Percentiles rank a stretch among this genome's conserved stretches.
phyloP scores from a whole-genome alignment of 1,140 invertebrate genomes.

The Nasonia vitripennis region DNA sequence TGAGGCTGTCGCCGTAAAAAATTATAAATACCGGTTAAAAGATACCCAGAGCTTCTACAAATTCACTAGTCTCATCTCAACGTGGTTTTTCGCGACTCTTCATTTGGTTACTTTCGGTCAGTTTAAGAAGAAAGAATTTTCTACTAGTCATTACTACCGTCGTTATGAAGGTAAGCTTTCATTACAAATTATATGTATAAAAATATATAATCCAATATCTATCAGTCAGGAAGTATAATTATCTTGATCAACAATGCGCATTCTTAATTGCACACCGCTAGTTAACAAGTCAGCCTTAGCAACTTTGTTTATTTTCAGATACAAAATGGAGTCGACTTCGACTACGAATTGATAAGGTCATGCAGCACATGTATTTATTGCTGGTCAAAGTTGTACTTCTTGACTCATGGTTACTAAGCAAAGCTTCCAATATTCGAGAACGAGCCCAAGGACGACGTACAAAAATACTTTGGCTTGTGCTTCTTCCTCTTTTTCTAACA shows the following conservation, averaged over 20 bases:
- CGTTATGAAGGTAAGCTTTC: conserved; percentile 58
- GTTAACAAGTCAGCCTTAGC: not conserved
- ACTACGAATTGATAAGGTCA: conserved; percentile 55
- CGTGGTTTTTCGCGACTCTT: conserved; percentile 56
- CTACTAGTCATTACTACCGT: conserved; percentile 60
- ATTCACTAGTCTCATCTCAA: conserved; percentile 48
- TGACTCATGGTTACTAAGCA: conserved; percentile 70
- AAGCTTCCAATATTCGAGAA: conserved; percentile 59
- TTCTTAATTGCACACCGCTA: too few species aligned
- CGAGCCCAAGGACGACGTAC: conserved; percentile 55
- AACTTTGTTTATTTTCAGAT: conserved; percentile 57
- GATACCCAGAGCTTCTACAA: conserved; percentile 53
- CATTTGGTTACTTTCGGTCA: conserved; percentile 60
- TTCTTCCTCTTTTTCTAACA: conserved; percentile 63
- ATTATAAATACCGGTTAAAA: conserved; percentile 44
- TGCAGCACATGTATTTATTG: conserved; percentile 66
- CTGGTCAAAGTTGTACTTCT: conserved; percentile 64
- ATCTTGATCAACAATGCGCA: too few species aligned
- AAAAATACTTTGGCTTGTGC: conserved; percentile 65
- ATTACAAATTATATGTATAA: conserved; percentile 37
- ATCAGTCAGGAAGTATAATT: not conserved
- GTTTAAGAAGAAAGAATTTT: conserved; percentile 55
- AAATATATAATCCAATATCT: not conserved
- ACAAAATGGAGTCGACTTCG: conserved; percentile 61
- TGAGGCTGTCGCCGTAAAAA: conserved; percentile 53